Conservation (phyloP, 2,888 invertebrate species). For the Craniophora ligustri region DNA sequence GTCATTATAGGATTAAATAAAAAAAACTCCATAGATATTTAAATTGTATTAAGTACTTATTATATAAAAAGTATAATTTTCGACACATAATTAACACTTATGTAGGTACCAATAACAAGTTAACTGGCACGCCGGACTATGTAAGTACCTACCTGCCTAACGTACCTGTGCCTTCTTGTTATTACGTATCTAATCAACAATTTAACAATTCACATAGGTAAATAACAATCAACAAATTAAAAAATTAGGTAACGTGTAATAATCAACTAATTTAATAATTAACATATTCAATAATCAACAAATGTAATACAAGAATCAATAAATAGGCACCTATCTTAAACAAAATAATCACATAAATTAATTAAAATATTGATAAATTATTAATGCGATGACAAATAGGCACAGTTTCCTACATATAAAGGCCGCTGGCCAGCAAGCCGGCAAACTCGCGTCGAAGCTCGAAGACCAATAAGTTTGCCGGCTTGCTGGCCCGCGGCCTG, state of each 20-base stretch:
- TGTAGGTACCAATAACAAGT: too few species aligned
- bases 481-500: constrained; percentile 8
- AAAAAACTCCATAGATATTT: too few species aligned
- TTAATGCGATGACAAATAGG: constrained; percentile 14
- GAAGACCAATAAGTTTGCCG: constrained; percentile 6
- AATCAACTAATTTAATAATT: constrained; percentile 17
- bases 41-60: too few species aligned
- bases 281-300: constrained; percentile 7
- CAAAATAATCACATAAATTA: constrained; percentile 13
- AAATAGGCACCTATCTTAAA: constrained; percentile 12
- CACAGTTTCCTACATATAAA: constrained; percentile 16
- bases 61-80: too few species aligned
- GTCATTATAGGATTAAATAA: too few species aligned
- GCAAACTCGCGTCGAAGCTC: constrained; percentile 13
- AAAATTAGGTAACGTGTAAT: too few species aligned
- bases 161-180: too few species aligned
- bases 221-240: constrained; percentile 17
- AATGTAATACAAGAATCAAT: constrained; percentile 11
- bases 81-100: too few species aligned
- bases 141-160: too few species aligned
- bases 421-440: constrained; percentile 17
- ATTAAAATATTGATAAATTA: constrained; percentile 12
- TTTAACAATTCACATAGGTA: constrained; percentile 10
- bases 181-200: constrained; percentile 9
- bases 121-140: too few species aligned